Conservation (phyloP, 2,797 vertebrate species). For the Acridotheres tristis region DNA sequence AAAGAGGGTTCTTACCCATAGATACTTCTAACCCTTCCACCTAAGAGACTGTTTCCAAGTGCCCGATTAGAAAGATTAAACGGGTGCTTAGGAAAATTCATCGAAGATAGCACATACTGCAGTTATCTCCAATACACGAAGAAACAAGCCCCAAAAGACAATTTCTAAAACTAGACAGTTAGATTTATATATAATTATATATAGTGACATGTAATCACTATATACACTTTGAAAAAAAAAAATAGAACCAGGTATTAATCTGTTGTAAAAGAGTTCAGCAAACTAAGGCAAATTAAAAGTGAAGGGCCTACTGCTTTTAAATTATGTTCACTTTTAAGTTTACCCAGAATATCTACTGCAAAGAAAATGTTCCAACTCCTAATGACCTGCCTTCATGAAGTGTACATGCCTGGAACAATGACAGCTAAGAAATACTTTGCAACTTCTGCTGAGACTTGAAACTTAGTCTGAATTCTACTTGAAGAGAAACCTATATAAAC, state of each 20-base stretch:
- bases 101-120: neutral
- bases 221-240: neutral
- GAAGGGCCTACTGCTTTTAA: neutral
- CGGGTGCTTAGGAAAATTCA: neutral
- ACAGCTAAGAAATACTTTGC: neutral
- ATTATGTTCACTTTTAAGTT: neutral
- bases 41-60: neutral
- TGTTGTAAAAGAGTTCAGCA: neutral
- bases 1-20: neutral
- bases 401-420: neutral
- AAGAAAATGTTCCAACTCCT: neutral
- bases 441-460: neutral
- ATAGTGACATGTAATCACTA: neutral
- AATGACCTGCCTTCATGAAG: neutral
- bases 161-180: neutral
- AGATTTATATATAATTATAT: neutral
- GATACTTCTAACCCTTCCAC: neutral
- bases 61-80: neutral
- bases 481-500: neutral
- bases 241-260: neutral
- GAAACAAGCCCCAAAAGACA: neutral
- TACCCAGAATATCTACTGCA: neutral
- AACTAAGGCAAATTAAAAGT: neutral
- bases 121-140: neutral
- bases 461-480: neutral